Conservation (phyloP, 2,797 vertebrate genomes). For the Odontamblyopus rebecca region DNA sequence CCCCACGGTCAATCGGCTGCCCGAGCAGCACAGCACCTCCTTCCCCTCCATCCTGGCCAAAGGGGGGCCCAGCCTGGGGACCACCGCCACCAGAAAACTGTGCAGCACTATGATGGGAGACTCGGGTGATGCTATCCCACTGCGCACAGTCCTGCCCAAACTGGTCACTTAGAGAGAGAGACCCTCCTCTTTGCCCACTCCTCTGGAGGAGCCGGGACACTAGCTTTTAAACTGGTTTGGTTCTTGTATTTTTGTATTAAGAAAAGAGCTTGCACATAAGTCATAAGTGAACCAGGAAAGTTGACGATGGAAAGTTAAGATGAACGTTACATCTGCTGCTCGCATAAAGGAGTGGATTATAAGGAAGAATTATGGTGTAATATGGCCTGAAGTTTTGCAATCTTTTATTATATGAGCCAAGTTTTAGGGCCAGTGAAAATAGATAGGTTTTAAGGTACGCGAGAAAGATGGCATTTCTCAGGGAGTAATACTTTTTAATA, state of each 20-base stretch:
- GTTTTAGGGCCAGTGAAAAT: constrained; percentile 37
- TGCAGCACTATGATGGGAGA: constrained; percentile 89
- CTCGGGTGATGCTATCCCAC: constrained; percentile 82
- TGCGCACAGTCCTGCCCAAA: constrained; percentile 94
- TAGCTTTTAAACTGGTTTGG: constrained; percentile 71
- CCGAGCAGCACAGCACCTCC: constrained; percentile 83
- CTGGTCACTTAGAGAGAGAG: constrained; percentile 86
- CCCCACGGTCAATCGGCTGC: constrained; percentile 75
- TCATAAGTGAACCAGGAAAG: constrained; percentile 37
- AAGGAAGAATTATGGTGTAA: constrained; percentile 22
- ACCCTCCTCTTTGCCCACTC: constrained; percentile 55
- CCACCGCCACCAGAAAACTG: constrained; percentile 87
- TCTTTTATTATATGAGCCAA: constrained; percentile 49
- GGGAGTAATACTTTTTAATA: constrained; percentile 77
- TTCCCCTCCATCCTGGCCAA: constrained; percentile 91
- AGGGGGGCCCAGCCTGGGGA: constrained; percentile 74
- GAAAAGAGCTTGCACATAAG: constrained; percentile 20
- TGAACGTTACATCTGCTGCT: constrained; percentile 18
- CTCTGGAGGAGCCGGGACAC: constrained; percentile 68
- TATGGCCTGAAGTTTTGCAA: constrained; percentile 24
- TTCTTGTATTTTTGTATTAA: constrained; percentile 70
- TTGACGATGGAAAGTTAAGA: constrained; percentile 30
- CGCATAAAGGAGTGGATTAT: constrained; percentile 25
- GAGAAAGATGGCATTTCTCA: constrained; percentile 67
- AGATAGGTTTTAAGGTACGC: constrained; percentile 54